Base-by-base conservation (phyloP, 2,888 invertebrate species). In the Pteria penguin region DNA sequence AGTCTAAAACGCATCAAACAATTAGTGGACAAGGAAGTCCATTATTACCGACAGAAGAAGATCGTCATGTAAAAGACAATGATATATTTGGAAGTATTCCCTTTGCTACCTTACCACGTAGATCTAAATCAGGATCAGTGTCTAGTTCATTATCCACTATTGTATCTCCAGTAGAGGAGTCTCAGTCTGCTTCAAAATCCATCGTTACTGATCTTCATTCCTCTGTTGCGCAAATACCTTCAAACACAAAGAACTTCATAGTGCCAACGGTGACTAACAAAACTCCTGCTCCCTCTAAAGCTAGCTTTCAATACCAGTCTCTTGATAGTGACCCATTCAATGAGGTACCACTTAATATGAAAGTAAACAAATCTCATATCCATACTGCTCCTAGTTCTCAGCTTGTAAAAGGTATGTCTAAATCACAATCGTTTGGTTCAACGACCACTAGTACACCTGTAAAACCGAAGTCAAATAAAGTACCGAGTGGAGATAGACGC, bases 11-110 rank as follows among this genome's bases (percentile, higher is more conserved):
- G 22, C 73, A 74, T n/a, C 78, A 78, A 24, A 24, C 72, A 27
- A 63, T 63, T n/a, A 72, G 76, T 18, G 73, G 52, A 11, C 54
- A 60, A 60, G 54, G 57, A 36, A 72, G 72, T 68, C 72, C 73
- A 11, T 60, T 71, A 11, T 32, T 62, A 29, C 75, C 75, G 36
- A 26, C 36, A 14, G 68, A 72, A 14, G 71, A 55, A 36, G 76
- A 69, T 57, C 62, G 54, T 27, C 27, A 29, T 24, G 32, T 57
- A 27, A 45, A 61, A 18, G 31, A 69, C 18, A 75, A 66, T 63
- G 90, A 90, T 76, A 80, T 89, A 4, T 90, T 90, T 84, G 86
- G 87, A 14, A 89, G 87, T 79, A 87, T 88, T n/a, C 90, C 90
- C 54, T 90, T 89, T 63, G 75, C 78, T 57, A 80, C 80, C 82